Evolutionary conservation across 2,113 vertebrate species (phyloP).

Genomic region (Sturnira hondurensis): DNA sequence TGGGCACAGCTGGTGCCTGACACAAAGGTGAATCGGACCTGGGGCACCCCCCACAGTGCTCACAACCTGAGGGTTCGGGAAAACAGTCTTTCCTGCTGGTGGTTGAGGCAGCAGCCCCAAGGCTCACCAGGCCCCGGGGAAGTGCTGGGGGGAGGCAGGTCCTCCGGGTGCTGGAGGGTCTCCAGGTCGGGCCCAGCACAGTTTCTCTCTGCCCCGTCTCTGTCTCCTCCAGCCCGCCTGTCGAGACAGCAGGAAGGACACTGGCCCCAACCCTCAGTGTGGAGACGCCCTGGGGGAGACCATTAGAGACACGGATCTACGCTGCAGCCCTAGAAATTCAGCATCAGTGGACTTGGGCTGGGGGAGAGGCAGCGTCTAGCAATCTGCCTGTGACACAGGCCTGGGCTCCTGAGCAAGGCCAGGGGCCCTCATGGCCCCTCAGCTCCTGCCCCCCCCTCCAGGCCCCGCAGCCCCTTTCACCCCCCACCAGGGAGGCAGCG

Average conservation of each 20-base stretch:
- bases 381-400: neutral
- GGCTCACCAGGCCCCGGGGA: neutral
- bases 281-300: neutral
- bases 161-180: no score
- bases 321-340: neutral
- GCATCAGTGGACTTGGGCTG: neutral
- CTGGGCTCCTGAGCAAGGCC: neutral
- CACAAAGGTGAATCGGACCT: accelerated
- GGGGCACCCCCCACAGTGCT: accelerated
- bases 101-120: neutral
- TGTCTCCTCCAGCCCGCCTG: neutral
- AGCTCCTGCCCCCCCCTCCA: no score
- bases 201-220: neutral
- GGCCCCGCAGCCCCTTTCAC: no score
- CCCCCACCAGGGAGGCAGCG: neutral
- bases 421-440: neutral
- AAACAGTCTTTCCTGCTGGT: accelerated
- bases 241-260: neutral
- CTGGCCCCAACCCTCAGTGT: neutral
- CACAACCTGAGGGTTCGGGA: neutral
- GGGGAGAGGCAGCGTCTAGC: neutral
- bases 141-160: accelerated
- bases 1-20: neutral
- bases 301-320: neutral
- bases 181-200: accelerated